Conservation (phyloP, 1,140 invertebrate genomes). For the Cotesia typhae region DNA sequence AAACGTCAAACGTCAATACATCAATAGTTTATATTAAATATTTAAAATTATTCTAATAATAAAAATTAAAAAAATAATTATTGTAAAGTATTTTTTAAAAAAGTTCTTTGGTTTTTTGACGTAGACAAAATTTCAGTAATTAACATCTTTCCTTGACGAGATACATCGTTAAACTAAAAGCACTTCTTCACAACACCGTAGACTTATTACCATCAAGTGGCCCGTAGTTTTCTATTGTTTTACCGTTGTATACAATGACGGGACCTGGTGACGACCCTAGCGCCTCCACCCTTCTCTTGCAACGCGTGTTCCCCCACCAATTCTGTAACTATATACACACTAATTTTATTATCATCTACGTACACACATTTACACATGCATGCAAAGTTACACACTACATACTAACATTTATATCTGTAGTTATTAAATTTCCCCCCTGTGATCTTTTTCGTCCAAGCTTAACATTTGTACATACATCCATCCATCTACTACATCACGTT, state of each 20-base stretch:
- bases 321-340: background rate
- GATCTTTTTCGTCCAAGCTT: too few species aligned
- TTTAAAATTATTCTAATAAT: too few species aligned
- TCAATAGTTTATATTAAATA: too few species aligned
- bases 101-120: too few species aligned
- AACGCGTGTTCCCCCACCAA: slow-evolving; percentile 8
- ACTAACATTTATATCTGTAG: background rate
- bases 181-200: slow-evolving; percentile 44
- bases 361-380: background rate
- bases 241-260: slow-evolving; percentile 52
- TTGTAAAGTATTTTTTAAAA: background rate
- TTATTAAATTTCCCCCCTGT: background rate
- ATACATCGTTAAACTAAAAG: slow-evolving; percentile 46
- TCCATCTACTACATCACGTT: background rate
- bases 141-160: slow-evolving; percentile 16
- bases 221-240: slow-evolving; percentile 60
- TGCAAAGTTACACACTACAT: background rate
- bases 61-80: background rate
- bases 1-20: too few species aligned
- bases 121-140: background rate
- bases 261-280: slow-evolving; percentile 52
- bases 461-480: too few species aligned
- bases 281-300: slow-evolving; percentile 48
- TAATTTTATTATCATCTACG: background rate
- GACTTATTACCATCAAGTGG: slow-evolving; percentile 55